Evolutionary conservation across 64 coral and sea anemone species (phyloP), one percentile per base, ranked within the genome.

Genomic region (Pocillopora verrucosa): DNA sequence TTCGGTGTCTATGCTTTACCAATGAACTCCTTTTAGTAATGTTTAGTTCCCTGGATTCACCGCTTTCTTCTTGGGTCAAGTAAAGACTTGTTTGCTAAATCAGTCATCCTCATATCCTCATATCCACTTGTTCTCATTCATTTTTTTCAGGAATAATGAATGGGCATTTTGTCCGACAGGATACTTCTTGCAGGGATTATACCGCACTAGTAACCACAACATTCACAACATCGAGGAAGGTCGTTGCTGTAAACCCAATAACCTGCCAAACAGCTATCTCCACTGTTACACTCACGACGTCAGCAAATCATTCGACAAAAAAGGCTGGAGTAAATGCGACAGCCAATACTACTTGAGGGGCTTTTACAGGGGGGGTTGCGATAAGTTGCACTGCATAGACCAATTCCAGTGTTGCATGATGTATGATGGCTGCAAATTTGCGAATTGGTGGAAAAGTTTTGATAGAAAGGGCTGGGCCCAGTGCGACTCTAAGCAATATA

Each of bases 401-500:
- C 7, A 36, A 9, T 76, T 85, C 67, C 74, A 84, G 12, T 91
- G 89, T 73, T 91, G 89, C 38, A 69, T 34, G 9, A 91, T 91
- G 89, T 51, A 4, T 51, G 41, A 51, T 51, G 41, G 41, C 41
- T 51, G 41, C 41, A 51, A 51, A 51, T 51, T 51, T 51, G 76
- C 45, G 51, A 76, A 90, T 22, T 90, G 88, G 88, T 81, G 62
- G 77, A 1, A 60, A 22, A 9, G 4, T 16, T 90, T 81, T 65
- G 60, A 81, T 56, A 80, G 16, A 10, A 74, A 82, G 30, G 88
- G 64, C 13, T 90, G 78, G 78, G 15, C 58, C 0, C 38, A 20
- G n/a, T 90, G 78, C 34, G 63, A 45, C 20, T 36, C 75, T 58
- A 65, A 67, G 22, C 35, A 63, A 22, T 90, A 90, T 59, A 62